phyloP scores from a whole-genome alignment of 2,113 vertebrate species.

The western clawed frog (Xenopus tropicalis) region DNA sequence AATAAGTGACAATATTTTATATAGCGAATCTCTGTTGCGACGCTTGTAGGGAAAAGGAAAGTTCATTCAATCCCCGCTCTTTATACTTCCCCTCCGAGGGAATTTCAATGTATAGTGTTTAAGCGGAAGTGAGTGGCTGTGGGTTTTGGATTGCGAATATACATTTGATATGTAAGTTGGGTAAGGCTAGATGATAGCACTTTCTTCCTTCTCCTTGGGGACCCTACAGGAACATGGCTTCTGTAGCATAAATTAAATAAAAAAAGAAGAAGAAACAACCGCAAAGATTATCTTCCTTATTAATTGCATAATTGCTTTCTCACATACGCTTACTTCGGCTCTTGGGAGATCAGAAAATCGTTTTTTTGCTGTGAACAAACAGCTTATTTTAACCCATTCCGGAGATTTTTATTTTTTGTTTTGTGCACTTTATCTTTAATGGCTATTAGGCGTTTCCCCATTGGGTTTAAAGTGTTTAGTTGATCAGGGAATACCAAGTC shows the following conservation, averaged over 20 bases:
- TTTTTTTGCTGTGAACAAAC: slow-evolving; percentile 56
- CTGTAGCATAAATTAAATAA: slow-evolving; percentile 56
- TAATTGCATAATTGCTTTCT: slow-evolving; percentile 68
- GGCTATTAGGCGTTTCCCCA: slow-evolving; percentile 54
- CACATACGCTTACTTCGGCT: slow-evolving; percentile 61
- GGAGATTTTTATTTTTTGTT: too few relatives aligned
- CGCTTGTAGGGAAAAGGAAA: slow-evolving; percentile 70
- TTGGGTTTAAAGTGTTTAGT: slow-evolving; percentile 37
- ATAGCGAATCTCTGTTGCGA: slow-evolving; percentile 73
- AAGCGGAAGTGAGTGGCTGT: slow-evolving; percentile 61
- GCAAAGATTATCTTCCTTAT: slow-evolving; percentile 57
- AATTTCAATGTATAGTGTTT: slow-evolving; percentile 63
- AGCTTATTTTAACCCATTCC: slow-evolving; percentile 68
- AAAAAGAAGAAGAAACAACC: slow-evolving; percentile 6
- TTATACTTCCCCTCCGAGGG: slow-evolving; percentile 69
- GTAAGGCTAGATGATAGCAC: slow-evolving; percentile 45
- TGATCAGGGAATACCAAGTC: slow-evolving; percentile 28
- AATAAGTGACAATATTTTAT: slow-evolving; percentile 74
- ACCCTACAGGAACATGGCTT: slow-evolving; percentile 51
- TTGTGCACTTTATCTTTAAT: slow-evolving; percentile 50
- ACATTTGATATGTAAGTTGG: slow-evolving; percentile 59
- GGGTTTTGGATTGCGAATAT: slow-evolving; percentile 61
- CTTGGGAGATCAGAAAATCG: slow-evolving; percentile 66
- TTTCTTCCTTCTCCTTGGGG: slow-evolving; percentile 53
- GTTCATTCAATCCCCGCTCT: slow-evolving; percentile 75